Percentiles rank a stretch among this genome's conserved stretches.
Evolutionary conservation across 2,113 vertebrate genomes (phyloP).

Genomic region (Ivindomyrus marchei): DNA sequence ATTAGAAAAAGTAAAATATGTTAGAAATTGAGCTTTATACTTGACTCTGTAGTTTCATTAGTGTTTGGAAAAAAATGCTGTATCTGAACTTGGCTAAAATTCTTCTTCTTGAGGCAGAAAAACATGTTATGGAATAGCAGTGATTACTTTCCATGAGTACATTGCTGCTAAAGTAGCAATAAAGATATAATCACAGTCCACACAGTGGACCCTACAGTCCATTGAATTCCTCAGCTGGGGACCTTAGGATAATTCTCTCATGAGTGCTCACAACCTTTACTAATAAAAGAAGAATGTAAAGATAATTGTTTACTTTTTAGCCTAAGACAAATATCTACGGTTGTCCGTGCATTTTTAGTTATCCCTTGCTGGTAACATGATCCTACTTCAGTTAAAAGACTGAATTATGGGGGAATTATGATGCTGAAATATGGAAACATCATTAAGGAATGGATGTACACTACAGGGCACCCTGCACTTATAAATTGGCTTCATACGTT

Average conservation of each 20-base stretch:
- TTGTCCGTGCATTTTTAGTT: neutral
- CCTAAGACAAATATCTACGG: neutral
- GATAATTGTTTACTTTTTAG: neutral
- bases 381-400: neutral
- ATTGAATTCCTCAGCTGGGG: neutral
- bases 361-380: neutral
- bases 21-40: neutral
- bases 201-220: neutral
- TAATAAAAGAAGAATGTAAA: neutral
- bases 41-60: neutral
- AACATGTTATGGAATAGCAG: neutral
- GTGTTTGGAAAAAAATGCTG: neutral
- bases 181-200: neutral
- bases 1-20: neutral
- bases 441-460: neutral
- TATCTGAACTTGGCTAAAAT: neutral
- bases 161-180: neutral
- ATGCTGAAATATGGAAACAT: neutral
- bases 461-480: neutral
- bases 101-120: neutral
- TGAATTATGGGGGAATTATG: neutral
- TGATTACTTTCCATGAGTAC: neutral
- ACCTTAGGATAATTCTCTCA: neutral
- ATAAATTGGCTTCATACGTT: neutral
- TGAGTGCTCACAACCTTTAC: neutral